These are phyloP conservation scores for Meleagris gallopavo DNA, from an alignment of 2,113 vertebrate genomes.

Conservation along the genomic window DNA sequence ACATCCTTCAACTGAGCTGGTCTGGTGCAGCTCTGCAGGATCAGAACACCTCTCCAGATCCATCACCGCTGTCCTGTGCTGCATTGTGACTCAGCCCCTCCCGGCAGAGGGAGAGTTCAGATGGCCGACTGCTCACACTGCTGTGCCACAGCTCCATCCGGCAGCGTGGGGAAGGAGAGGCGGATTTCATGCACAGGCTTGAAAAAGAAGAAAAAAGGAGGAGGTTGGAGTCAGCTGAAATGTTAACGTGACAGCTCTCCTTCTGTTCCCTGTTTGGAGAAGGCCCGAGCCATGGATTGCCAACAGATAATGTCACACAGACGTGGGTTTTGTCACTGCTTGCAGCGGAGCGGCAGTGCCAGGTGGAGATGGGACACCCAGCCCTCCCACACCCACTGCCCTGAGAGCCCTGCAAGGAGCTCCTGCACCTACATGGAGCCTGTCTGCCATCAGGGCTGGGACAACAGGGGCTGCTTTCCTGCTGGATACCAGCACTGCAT, in stretches of 20 bases:
- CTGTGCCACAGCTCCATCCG: not conserved
- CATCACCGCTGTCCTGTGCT: not conserved
- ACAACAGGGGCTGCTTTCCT: fast-evolving
- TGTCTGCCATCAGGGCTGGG: fast-evolving
- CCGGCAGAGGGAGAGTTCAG: not conserved
- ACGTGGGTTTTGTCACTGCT: not conserved
- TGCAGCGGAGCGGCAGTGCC: not conserved
- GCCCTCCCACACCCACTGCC: not conserved
- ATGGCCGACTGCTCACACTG: no score
- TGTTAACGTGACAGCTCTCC: constrained; percentile 38
- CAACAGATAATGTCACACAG: not conserved
- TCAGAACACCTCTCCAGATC: not conserved
- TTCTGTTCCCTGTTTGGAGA: constrained; percentile 36
- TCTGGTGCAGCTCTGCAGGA: not conserved
- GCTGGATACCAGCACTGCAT: not conserved
- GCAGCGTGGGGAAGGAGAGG: not conserved
- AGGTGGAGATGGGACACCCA: not conserved
- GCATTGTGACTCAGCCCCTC: not conserved
- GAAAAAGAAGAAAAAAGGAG: not conserved
- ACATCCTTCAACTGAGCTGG: fast-evolving
- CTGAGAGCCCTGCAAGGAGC: fast-evolving
- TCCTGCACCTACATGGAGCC: fast-evolving
- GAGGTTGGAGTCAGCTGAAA: constrained; percentile 58
- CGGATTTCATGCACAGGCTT: not conserved
- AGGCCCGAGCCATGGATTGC: not conserved